Base-by-base conservation (phyloP, 2,888 invertebrate genomes). In the Drosophila subquinaria region DNA sequence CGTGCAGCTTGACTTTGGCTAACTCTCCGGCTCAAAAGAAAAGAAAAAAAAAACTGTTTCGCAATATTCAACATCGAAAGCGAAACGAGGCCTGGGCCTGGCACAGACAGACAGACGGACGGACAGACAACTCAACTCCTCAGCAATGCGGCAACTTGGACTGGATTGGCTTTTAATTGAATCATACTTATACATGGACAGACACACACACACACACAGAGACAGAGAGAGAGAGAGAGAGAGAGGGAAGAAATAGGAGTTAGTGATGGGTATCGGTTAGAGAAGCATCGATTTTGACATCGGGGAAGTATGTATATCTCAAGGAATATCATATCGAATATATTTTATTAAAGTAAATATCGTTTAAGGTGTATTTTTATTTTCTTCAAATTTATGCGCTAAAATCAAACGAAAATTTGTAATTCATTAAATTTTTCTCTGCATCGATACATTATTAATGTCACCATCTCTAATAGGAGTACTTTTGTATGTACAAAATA, bases 121-220 rank as follows among this genome's bases (percentile, higher is more conserved):
- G 8, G 13, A 40, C 40, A 9, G 15, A 40, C 40, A 15, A 40
- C 38, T n/a, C 40, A 61, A 57, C 78, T 64, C 38, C 52, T 38
- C 57, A 71, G 71, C 66, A 76, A 72, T 68, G 76, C 63, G 61
- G 72, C 72, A 63, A 76, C 72, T 59, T 71, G 76, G 65, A 84
- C 82, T 88, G 82, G 82, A 83, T 83, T 88, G 82, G 79, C 76
- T 65, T 86, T 87, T 84, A 87, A 83, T 88, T 88, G 78, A 83
- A 88, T 36, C 40, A 38, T 15, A 55, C 35, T 40, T 8, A 30
- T 20, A 20, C 33, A 36, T 30, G 30, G 30, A 30, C 30, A 56
- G 11, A 56, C 10, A 59, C 15, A 45, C 8, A 60, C 0, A 59
- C n/a, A 48, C n/a, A 13, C 53, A 42, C n/a, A 43, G 13, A 45